Evolutionary conservation across 2,113 vertebrate genomes (phyloP).

Genomic region (Microtus pennsylvanicus): DNA sequence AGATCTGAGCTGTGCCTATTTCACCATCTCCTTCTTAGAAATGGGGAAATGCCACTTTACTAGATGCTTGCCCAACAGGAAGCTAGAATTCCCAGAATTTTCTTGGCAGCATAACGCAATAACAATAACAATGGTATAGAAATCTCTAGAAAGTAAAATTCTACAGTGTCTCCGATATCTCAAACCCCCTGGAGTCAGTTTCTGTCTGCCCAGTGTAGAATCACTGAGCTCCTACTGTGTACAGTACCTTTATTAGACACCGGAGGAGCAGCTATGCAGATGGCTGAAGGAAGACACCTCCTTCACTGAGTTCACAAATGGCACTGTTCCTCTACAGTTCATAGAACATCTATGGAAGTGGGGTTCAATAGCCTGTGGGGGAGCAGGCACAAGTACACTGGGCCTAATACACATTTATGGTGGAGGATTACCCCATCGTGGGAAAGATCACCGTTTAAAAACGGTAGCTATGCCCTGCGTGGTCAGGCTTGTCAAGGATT

Average conservation of each 20-base stretch:
- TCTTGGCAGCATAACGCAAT: neutral
- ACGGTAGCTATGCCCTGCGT: neutral
- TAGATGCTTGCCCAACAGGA: neutral
- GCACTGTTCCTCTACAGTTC: neutral
- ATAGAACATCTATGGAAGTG: neutral
- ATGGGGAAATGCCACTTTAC: neutral
- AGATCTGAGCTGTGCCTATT: neutral
- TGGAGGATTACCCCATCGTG: fast-evolving
- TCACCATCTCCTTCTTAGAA: conserved; percentile 28
- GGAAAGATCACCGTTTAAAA: neutral
- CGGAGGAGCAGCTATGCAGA: neutral
- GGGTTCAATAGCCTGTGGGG: neutral
- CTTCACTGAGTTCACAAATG: neutral
- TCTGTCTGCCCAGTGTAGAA: neutral
- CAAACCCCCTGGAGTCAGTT: neutral
- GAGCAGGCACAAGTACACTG: neutral
- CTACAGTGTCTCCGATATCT: neutral
- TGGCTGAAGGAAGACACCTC: neutral
- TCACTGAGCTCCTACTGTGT: neutral
- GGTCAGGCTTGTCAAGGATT: neutral
- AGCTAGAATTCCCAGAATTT: neutral
- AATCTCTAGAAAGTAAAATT: neutral
- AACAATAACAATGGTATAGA: neutral
- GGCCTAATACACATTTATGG: neutral
- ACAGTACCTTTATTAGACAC: neutral